phyloP scores from a whole-genome alignment of 2,113 vertebrate species.

The Zapus hudsonius region DNA sequence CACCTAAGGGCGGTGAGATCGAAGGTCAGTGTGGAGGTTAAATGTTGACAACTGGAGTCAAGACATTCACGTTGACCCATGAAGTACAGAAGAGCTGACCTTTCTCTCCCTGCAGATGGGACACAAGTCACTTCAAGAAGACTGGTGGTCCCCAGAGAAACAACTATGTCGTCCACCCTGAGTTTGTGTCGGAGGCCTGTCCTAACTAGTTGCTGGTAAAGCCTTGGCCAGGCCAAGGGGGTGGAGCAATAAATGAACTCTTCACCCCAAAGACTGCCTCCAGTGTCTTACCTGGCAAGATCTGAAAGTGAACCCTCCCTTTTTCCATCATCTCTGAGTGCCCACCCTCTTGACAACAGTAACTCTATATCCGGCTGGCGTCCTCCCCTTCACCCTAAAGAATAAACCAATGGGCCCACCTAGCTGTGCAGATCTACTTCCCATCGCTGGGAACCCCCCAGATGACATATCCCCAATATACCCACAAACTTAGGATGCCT shows the following conservation, averaged over 20 bases:
- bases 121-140: slow-evolving; percentile 80
- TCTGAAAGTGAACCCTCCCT: background rate
- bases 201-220: slow-evolving; percentile 52
- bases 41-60: slow-evolving; percentile 28
- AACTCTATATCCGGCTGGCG: background rate
- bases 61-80: background rate
- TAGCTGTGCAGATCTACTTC: background rate
- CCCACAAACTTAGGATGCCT: background rate
- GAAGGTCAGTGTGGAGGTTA: background rate
- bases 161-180: slow-evolving; percentile 79
- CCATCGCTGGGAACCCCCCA: background rate
- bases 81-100: slow-evolving; percentile 5
- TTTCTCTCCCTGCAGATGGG: slow-evolving; percentile 79
- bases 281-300: slow-evolving; percentile 17
- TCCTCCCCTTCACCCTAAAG: background rate
- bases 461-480: background rate
- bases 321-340: background rate
- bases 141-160: slow-evolving; percentile 66
- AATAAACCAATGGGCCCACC: background rate
- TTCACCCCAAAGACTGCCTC: slow-evolving; percentile 18
- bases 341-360: background rate
- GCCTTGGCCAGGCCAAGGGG: background rate
- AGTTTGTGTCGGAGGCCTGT: slow-evolving; percentile 76
- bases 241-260: slow-evolving; percentile 71
- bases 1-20: background rate